Conservation (phyloP, 1,140 invertebrate species). For the Archivesica marissinica region DNA sequence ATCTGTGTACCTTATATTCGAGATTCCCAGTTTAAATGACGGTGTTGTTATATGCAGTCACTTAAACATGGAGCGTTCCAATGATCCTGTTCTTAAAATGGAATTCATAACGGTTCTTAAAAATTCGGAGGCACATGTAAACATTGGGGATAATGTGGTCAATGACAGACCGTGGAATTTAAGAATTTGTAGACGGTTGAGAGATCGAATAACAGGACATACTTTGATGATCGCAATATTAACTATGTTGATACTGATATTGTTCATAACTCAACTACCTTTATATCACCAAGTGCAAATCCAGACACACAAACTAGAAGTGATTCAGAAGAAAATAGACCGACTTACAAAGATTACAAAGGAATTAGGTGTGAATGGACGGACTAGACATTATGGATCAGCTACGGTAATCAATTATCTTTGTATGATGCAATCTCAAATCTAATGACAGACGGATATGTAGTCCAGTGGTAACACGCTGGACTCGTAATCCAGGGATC, state of each 20-base stretch:
- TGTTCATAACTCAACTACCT: background rate
- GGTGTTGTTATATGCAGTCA: background rate
- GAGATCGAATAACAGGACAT: background rate
- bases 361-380: too few relatives aligned
- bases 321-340: background rate
- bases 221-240: background rate
- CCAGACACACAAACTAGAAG: background rate
- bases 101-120: conserved; percentile 19
- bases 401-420: too few relatives aligned
- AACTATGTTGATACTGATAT: background rate
- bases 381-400: too few relatives aligned
- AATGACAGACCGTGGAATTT: background rate
- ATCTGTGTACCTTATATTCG: background rate
- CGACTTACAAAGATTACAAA: too few relatives aligned
- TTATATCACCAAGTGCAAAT: background rate
- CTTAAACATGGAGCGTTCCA: background rate
- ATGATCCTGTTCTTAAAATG: background rate
- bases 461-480: too few relatives aligned
- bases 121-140: background rate
- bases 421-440: too few relatives aligned
- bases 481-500: too few relatives aligned
- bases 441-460: too few relatives aligned
- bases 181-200: background rate
- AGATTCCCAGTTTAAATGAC: conserved; percentile 7
- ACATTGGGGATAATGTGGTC: background rate